These are phyloP conservation scores for Sinelater perroti DNA, from an alignment of 2,888 invertebrate genomes.

Conservation along the genomic window DNA sequence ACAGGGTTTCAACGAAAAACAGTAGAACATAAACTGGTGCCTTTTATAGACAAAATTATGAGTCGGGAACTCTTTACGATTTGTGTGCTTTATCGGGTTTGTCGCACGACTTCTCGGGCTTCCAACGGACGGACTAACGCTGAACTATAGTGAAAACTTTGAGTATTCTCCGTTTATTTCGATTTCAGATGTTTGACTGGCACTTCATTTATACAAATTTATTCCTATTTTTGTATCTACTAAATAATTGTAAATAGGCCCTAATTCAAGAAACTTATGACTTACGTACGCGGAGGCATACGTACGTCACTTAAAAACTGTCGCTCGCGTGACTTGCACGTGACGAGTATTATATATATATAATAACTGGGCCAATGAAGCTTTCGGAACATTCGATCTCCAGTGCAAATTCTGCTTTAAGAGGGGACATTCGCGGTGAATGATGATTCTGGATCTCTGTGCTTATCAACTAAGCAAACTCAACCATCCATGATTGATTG, in stretches of 20 bases:
- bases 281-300: too few relatives aligned
- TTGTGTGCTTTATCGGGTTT: constrained; percentile 35
- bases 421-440: constrained; percentile 31
- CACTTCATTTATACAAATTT: constrained; percentile 28
- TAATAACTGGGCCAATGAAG: too few relatives aligned
- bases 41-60: constrained; percentile 30
- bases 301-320: too few relatives aligned
- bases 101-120: constrained; percentile 36
- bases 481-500: constrained; percentile 46
- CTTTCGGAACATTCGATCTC: constrained; percentile 13
- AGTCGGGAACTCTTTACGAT: constrained; percentile 23
- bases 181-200: constrained; percentile 23
- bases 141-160: constrained; percentile 12
- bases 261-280: constrained; percentile 3
- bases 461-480: constrained; percentile 40
- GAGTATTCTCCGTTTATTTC: constrained; percentile 12
- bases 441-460: constrained; percentile 27
- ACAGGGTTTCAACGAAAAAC: constrained; percentile 42
- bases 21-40: constrained; percentile 28
- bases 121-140: constrained; percentile 32
- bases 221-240: constrained; percentile 37
- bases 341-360: too few relatives aligned
- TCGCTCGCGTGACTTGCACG: too few relatives aligned
- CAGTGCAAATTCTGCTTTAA: constrained; percentile 22
- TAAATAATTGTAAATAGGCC: constrained; percentile 8